phyloP scores from a whole-genome alignment of 1,140 invertebrate genomes.

The Trichogramma pretiosum region DNA sequence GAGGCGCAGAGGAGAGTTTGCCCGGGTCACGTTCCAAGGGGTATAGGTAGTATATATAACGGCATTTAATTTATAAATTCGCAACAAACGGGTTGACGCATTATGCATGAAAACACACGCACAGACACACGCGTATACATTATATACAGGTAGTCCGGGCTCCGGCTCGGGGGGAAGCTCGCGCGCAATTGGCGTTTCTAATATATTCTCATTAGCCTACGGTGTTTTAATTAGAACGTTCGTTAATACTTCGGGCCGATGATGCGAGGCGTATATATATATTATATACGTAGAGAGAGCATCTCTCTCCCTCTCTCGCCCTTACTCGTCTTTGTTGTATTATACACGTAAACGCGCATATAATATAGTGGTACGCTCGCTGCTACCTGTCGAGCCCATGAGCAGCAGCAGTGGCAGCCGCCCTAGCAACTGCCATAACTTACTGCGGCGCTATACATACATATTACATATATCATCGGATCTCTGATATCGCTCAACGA shows the following conservation, averaged over 20 bases:
- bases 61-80: conserved; percentile 6
- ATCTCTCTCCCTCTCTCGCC: conserved; percentile 7
- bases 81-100: background rate
- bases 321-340: conserved; percentile 4
- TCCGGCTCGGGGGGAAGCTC: too few species aligned
- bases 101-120: background rate
- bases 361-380: too few species aligned
- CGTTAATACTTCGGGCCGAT: conserved; percentile 27
- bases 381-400: too few species aligned
- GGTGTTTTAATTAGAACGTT: conserved; percentile 35
- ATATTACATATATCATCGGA: too few species aligned
- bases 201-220: conserved; percentile 38
- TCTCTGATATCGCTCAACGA: too few species aligned
- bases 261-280: conserved; percentile 17
- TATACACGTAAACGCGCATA: too few species aligned
- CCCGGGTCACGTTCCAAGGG: background rate
- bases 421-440: conserved; percentile 7
- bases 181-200: too few species aligned
- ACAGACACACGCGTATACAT: conserved; percentile 4
- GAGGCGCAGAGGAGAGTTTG: background rate
- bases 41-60: too few species aligned
- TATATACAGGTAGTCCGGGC: conserved; percentile 4
- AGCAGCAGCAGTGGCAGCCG: background rate
- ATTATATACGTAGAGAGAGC: too few species aligned
- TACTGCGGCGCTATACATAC: too few species aligned